Conservation (phyloP, 1,140 invertebrate species). For the Drosophila carrolli region DNA sequence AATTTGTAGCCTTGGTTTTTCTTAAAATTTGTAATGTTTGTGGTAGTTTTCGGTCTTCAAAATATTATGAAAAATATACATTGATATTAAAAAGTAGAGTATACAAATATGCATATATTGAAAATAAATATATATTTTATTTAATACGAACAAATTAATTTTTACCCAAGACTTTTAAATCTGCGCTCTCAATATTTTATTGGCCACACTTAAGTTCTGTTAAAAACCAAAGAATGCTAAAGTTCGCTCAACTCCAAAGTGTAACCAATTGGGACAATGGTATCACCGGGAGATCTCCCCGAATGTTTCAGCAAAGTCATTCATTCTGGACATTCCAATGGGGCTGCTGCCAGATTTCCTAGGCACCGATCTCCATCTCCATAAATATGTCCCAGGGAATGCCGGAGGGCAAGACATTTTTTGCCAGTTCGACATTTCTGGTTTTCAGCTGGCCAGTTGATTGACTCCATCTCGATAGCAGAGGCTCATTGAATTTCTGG, state of each 20-base stretch:
- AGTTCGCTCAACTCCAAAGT: conserved; percentile 20
- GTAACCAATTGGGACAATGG: conserved; percentile 1
- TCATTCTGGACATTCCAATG: conserved; percentile 20
- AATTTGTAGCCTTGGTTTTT: no score
- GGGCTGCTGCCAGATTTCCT: conserved; percentile 25
- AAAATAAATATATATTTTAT: no score
- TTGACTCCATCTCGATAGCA: conserved; percentile 64
- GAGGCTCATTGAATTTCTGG: conserved; percentile 77
- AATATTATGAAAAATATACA: no score
- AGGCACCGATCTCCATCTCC: conserved; percentile 31
- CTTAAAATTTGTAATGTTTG: no score
- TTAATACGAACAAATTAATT: no score
- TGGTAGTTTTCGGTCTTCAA: no score
- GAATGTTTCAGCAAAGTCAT: conserved; percentile 29
- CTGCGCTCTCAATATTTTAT: no score
- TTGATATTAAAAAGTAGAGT: no score
- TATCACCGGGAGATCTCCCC: conserved; percentile 8
- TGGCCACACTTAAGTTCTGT: background rate
- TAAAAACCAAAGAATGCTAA: conserved; percentile 10
- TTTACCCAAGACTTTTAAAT: no score
- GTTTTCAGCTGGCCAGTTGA: conserved; percentile 42
- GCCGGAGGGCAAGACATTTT: conserved; percentile 35
- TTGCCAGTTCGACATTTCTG: background rate
- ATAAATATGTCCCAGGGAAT: conserved; percentile 38
- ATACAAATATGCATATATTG: no score